phyloP scores from a whole-genome alignment of 2,797 vertebrate species.

The Emys orbicularis region DNA sequence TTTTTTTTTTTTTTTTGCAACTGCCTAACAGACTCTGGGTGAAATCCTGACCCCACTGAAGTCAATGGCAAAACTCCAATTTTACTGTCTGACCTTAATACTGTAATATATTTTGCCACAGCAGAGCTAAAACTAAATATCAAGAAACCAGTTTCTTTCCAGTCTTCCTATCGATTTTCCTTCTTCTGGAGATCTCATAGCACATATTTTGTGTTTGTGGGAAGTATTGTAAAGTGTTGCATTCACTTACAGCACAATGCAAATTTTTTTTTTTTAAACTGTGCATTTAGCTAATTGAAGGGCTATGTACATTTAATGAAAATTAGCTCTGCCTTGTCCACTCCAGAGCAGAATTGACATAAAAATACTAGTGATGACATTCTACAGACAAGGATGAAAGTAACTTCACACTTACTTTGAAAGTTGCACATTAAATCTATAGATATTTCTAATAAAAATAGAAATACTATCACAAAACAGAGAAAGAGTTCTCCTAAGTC shows the following conservation, averaged over 20 bases:
- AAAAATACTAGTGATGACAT: neutral
- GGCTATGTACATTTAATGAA: neutral
- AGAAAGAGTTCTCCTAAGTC: neutral
- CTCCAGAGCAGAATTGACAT: neutral
- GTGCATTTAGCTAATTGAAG: neutral
- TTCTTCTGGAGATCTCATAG: neutral
- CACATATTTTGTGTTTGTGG: neutral
- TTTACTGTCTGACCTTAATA: neutral
- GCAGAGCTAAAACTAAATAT: neutral
- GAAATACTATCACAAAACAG: neutral
- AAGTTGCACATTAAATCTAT: neutral
- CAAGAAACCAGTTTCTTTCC: neutral
- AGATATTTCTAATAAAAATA: neutral
- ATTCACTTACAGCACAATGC: neutral
- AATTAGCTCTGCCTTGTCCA: neutral
- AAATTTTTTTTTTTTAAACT: neutral
- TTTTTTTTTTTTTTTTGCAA: neutral
- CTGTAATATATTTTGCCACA: neutral
- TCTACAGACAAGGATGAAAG: neutral
- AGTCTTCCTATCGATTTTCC: neutral
- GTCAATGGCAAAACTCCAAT: neutral
- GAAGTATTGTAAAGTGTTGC: rapidly evolving
- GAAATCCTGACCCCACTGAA: neutral
- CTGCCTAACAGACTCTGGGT: neutral
- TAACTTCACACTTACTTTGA: neutral